Base-by-base conservation (phyloP, 2,888 invertebrate species). In the Meloe dianella region DNA sequence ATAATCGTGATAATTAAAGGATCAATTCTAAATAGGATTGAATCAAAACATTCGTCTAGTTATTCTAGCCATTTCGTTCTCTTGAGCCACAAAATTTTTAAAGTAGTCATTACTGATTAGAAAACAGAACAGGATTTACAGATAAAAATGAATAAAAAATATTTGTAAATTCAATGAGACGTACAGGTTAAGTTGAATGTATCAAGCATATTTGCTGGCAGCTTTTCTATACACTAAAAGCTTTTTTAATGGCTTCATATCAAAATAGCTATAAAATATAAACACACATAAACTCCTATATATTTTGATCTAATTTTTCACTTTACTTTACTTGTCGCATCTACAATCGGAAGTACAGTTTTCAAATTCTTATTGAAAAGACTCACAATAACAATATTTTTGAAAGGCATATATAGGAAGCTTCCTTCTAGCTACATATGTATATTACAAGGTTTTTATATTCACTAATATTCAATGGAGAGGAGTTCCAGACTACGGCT, bases 211-310 rank as follows among this genome's bases (percentile, higher is more conserved):
- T 7, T 54, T 66, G n/a, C n/a, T 20, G 24, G n/a, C 56, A 30
- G 64, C 61, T 69, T n/a, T 69, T 66, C 70, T 71, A 64, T 64
- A 68, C 64, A 74, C 76, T 80, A 78, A 79, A 79, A 79, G 80
- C 79, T 75, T 75, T 72, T 71, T 74, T 79, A 78, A 80, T 78
- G 77, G 77, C 68, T 70, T 74, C 77, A 75, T 78, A 76, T 78
- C 77, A 79, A 79, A 78, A 78, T 77, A 73, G 74, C 71, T 74
- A 71, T 73, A 75, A 77, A 78, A 78, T 76, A 76, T 75, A 78
- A 77, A 77, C 76, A 78, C 73, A 74, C 71, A 76, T 71, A 30
- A 41, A 74, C 74, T 74, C 71, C 69, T 69, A 65, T 54, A 65
- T 10, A 69, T 69, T 67, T 67, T 74, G 74, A 77, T 79, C 75